Conservation (phyloP, 2,113 vertebrate genomes). For the Neopipo cinnamomea region DNA sequence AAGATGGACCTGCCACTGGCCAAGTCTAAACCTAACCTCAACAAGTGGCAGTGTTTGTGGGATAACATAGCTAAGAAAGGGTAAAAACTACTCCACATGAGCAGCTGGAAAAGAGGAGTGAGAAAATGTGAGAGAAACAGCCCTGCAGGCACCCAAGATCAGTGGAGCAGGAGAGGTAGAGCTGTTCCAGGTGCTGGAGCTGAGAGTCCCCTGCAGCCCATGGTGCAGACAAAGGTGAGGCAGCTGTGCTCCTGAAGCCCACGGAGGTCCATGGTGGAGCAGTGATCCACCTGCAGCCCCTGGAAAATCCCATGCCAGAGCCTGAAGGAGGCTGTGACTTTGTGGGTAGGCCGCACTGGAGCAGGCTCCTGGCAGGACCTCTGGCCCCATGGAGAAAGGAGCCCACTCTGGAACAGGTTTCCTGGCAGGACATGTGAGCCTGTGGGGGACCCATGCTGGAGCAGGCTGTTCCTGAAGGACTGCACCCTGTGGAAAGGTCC, state of each 20-base stretch:
- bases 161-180: background rate
- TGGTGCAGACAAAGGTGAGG: background rate
- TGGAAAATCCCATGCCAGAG: background rate
- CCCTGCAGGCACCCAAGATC: background rate
- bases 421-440: background rate
- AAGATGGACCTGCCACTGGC: fast-evolving
- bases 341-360: background rate
- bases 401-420: background rate
- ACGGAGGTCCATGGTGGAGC: fast-evolving
- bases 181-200: fast-evolving
- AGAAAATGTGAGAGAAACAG: fast-evolving
- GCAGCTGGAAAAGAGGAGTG: background rate
- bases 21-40: background rate
- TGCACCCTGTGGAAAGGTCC: background rate
- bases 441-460: background rate
- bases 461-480: background rate
- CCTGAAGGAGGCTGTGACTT: background rate
- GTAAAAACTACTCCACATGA: background rate
- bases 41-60: fast-evolving
- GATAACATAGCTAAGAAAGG: background rate
- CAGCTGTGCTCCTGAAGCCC: background rate
- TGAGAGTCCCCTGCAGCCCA: background rate
- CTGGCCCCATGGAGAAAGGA: background rate
- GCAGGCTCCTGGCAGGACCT: background rate
- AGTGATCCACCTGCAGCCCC: background rate